Conservation (phyloP, 1,140 invertebrate species). For the Hirudo medicinalis region DNA sequence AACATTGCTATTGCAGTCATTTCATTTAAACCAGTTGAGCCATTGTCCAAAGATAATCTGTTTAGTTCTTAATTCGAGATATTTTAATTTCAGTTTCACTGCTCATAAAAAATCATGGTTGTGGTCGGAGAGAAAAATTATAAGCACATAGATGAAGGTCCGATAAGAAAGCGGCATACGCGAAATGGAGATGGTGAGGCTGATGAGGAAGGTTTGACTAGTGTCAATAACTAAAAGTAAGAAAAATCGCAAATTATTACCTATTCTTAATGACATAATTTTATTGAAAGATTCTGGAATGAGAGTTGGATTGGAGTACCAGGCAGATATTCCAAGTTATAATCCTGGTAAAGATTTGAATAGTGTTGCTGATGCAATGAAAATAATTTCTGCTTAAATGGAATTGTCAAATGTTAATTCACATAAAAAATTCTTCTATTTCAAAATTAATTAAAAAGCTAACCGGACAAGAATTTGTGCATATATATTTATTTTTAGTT, state of each 20-base stretch:
- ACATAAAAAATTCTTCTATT: neutral
- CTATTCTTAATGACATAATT: constrained; percentile 16
- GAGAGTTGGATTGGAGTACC: constrained; percentile 79
- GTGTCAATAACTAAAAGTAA: too few relatives aligned
- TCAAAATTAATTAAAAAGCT: neutral
- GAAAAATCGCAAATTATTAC: too few relatives aligned
- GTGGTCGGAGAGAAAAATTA: constrained; percentile 16
- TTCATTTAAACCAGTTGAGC: too few relatives aligned
- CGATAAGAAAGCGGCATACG: constrained; percentile 8
- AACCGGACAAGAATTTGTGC: too few relatives aligned
- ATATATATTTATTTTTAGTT: too few relatives aligned
- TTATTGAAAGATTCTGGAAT: constrained; percentile 66
- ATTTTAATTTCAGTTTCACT: too few relatives aligned
- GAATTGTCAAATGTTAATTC: neutral
- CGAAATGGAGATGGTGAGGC: constrained; percentile 5
- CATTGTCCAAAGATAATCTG: too few relatives aligned
- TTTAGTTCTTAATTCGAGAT: too few relatives aligned
- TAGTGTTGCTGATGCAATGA: constrained; percentile 15
- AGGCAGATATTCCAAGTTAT: constrained; percentile 72
- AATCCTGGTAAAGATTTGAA: constrained; percentile 44
- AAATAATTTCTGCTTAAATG: too few relatives aligned
- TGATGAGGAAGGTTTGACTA: constrained; percentile 2
- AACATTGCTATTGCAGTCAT: too few relatives aligned
- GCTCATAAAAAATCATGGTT: constrained; percentile 4
- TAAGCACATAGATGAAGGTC: constrained; percentile 18